Evolutionary conservation across 2,888 invertebrate species (phyloP).

Genomic region (Sesamia inferens): DNA sequence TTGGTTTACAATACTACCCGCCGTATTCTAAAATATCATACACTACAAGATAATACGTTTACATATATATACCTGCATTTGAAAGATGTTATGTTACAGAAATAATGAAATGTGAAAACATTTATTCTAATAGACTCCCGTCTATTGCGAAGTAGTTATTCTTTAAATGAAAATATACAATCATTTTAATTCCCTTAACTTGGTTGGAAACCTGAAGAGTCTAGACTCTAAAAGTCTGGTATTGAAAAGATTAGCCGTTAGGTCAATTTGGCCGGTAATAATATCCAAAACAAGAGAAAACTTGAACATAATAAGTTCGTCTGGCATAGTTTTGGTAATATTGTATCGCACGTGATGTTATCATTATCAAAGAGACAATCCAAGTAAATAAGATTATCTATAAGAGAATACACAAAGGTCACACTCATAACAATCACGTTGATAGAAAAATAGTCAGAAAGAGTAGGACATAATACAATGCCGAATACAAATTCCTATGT

Average conservation of each 20-base stretch:
- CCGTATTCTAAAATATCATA: slow-evolving; percentile 7
- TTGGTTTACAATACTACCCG: neutral
- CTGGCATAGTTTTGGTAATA: slow-evolving; percentile 2
- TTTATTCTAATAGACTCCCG: slow-evolving; percentile 34
- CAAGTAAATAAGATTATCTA: slow-evolving; percentile 24
- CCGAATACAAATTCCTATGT: slow-evolving; percentile 24
- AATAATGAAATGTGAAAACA: slow-evolving; percentile 44
- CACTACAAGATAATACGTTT: slow-evolving; percentile 13
- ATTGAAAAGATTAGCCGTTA: too few species aligned
- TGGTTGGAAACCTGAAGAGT: slow-evolving; percentile 15
- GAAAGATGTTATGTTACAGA: slow-evolving; percentile 32
- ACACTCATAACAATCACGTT: slow-evolving; percentile 20
- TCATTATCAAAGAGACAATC: slow-evolving; percentile 36
- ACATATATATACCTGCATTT: slow-evolving; percentile 21
- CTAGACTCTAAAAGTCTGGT: neutral
- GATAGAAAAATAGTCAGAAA: neutral
- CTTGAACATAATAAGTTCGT: neutral
- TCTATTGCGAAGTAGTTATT: slow-evolving; percentile 13
- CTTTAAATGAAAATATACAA: slow-evolving; percentile 22
- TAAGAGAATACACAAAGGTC: slow-evolving; percentile 31
- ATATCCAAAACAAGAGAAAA: neutral
- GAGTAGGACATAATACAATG: slow-evolving; percentile 23
- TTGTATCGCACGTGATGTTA: slow-evolving; percentile 4
- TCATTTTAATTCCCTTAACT: slow-evolving; percentile 24
- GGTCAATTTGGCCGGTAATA: too few species aligned